A percentile compares a stretch with the other conserved stretches of the same genome.
These are phyloP conservation scores for Yponomeuta evonymella DNA, from an alignment of 2,888 invertebrate genomes.

Conservation along the genomic window DNA sequence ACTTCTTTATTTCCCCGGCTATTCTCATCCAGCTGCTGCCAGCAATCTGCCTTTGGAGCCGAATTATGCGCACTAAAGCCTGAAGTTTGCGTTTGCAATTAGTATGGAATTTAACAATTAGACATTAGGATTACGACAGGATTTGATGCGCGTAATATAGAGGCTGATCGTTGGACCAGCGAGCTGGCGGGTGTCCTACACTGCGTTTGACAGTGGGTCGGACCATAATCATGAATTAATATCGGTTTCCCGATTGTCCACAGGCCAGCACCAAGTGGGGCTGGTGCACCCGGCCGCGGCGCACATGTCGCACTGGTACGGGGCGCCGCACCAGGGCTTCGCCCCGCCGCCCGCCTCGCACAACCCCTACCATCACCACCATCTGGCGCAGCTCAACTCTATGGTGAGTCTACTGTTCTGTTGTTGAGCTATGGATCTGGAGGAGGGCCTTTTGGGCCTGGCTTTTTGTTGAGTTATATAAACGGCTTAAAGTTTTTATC, in stretches of 20 bases:
- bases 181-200: too few species aligned
- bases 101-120: too few species aligned
- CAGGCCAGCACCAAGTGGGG: conserved; percentile 81
- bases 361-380: conserved; percentile 80
- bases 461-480: too few species aligned
- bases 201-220: neutral
- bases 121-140: too few species aligned
- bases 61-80: too few species aligned
- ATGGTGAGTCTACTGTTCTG: conserved; percentile 65
- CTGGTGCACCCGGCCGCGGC: conserved; percentile 80
- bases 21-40: too few species aligned
- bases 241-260: conserved; percentile 19
- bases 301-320: conserved; percentile 82
- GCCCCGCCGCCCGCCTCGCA: conserved; percentile 79
- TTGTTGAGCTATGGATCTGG: neutral
- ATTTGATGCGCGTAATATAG: too few species aligned
- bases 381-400: conserved; percentile 79
- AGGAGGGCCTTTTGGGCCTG: neutral
- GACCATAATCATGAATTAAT: conserved; percentile 1
- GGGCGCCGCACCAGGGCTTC: conserved; percentile 79
- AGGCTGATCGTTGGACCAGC: neutral
- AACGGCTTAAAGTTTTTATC: too few species aligned
- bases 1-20: too few species aligned
- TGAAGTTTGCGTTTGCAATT: too few species aligned
- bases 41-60: too few species aligned